phyloP scores from a whole-genome alignment of 2,797 vertebrate genomes.

The Catostomus latipinnis region DNA sequence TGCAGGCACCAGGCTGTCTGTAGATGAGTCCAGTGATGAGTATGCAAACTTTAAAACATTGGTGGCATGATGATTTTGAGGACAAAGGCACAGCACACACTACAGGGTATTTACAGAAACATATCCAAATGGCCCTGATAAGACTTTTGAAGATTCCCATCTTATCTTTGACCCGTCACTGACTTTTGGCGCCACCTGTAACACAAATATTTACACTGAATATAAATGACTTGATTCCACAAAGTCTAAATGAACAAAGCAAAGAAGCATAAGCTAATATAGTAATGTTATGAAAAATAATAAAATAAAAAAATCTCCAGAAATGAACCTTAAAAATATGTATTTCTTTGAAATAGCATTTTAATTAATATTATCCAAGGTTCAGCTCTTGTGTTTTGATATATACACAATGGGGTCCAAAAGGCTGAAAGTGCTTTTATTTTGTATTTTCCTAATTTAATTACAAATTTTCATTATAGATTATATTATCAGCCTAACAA shows the following conservation, averaged over 20 bases:
- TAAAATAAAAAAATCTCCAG: too few relatives aligned
- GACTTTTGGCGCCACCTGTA: background rate
- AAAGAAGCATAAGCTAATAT: background rate
- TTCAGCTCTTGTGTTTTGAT: too few relatives aligned
- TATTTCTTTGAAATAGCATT: too few relatives aligned
- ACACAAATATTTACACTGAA: conserved; percentile 10
- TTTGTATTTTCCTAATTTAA: too few relatives aligned
- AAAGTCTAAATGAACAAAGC: background rate
- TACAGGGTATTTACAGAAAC: background rate
- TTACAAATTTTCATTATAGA: too few relatives aligned
- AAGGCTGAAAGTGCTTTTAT: too few relatives aligned
- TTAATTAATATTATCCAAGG: too few relatives aligned
- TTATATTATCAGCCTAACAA: too few relatives aligned
- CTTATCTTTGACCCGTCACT: conserved; percentile 3
- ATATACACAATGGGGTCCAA: too few relatives aligned
- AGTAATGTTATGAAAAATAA: background rate
- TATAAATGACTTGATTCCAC: background rate
- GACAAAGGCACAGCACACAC: background rate
- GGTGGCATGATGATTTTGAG: too few relatives aligned
- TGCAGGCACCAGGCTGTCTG: background rate
- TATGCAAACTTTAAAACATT: too few relatives aligned
- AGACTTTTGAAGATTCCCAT: conserved; percentile 3
- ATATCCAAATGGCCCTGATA: background rate
- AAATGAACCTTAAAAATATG: too few relatives aligned
- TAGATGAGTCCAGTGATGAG: background rate